Conservation (phyloP, 2,797 vertebrate species). For the Sebastes oblongus region DNA sequence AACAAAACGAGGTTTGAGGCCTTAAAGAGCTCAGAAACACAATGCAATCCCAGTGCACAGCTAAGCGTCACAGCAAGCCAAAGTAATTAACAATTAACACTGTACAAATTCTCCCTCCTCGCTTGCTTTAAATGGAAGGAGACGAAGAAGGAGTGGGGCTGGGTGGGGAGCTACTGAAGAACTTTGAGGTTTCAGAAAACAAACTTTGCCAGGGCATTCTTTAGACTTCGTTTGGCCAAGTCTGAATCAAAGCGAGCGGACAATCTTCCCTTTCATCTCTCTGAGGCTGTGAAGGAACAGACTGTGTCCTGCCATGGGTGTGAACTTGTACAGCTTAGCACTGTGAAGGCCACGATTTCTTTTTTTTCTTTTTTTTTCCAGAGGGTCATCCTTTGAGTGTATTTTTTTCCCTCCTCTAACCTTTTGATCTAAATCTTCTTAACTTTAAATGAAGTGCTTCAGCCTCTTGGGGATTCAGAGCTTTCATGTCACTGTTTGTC, state of each 20-base stretch:
- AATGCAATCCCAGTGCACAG: slow-evolving; percentile 36
- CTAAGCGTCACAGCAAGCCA: slow-evolving; percentile 57
- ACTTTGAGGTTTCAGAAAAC: slow-evolving; percentile 68
- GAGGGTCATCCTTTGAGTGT: slow-evolving; percentile 73
- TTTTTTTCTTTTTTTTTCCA: slow-evolving; percentile 47
- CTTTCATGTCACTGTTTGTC: slow-evolving; percentile 81
- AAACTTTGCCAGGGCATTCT: slow-evolving; percentile 71
- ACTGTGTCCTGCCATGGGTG: slow-evolving; percentile 77
- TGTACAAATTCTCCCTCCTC: slow-evolving; percentile 46
- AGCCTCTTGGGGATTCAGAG: slow-evolving; percentile 79
- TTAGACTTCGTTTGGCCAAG: slow-evolving; percentile 68
- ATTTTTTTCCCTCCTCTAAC: slow-evolving; percentile 71
- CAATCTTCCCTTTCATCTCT: slow-evolving; percentile 79
- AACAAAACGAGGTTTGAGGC: slow-evolving; percentile 34
- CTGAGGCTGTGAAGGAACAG: slow-evolving; percentile 71
- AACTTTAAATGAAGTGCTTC: slow-evolving; percentile 85
- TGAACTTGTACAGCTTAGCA: slow-evolving; percentile 82
- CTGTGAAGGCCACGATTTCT: slow-evolving; percentile 63
- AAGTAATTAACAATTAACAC: slow-evolving; percentile 73
- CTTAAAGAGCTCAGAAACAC: slow-evolving; percentile 46
- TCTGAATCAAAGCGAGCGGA: slow-evolving; percentile 69
- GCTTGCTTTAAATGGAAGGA: slow-evolving; percentile 49
- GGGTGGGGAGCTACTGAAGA: slow-evolving; percentile 26
- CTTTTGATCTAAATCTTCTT: slow-evolving; percentile 89
- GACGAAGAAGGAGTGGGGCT: slow-evolving; percentile 14